Evolutionary conservation across 2,888 invertebrate species (phyloP), one percentile per base, ranked within the genome.

Genomic region (Bugulina stolonifera): DNA sequence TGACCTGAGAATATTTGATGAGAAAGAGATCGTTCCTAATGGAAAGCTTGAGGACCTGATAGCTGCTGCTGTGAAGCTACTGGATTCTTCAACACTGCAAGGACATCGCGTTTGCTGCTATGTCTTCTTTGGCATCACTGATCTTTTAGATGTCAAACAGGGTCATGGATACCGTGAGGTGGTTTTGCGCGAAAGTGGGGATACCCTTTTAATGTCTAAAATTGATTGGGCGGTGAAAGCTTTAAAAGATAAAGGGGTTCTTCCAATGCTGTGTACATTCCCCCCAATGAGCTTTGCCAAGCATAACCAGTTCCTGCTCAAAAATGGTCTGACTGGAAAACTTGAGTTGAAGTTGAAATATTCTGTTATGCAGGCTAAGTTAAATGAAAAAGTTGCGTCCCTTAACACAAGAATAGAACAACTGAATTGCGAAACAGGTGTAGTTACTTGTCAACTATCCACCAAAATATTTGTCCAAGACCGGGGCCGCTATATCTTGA

Each of bases 1-100:
- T 2, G 64, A 64, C 34, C 27, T 64, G 32, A 27, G 64, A 64
- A 64, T 64, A 27, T 64, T 64, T 64, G 64, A 64, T 64, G 64
- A 64, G 5, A 64, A 64, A n/a, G 64, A 64, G 32, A 64, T 64
- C 27, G 64, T 64, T 14, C 64, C 64, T 10, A 64, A 64, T 64
- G 64, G 64, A 64, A 64, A 64, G 64, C 10, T 64, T 29, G 64
- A 64, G 10, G 64, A 64, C 27, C 32, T 64, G 29, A 27, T 64
- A 14, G 27, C 64, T 14, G 64, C 64, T 29, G 64, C 64, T 14
- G 3, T 64, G 1, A 64, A 32, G 5, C 64, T 64, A 1, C 14
- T 64, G 22, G 32, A 64, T 29, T 5, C 29, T 14, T 32, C 64
- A 3, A 32, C 64, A n/a, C 18, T 64, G 64, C 22, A 64, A 64